Conservation (phyloP, 2,797 vertebrate genomes). For the Syndactyla subalaris region DNA sequence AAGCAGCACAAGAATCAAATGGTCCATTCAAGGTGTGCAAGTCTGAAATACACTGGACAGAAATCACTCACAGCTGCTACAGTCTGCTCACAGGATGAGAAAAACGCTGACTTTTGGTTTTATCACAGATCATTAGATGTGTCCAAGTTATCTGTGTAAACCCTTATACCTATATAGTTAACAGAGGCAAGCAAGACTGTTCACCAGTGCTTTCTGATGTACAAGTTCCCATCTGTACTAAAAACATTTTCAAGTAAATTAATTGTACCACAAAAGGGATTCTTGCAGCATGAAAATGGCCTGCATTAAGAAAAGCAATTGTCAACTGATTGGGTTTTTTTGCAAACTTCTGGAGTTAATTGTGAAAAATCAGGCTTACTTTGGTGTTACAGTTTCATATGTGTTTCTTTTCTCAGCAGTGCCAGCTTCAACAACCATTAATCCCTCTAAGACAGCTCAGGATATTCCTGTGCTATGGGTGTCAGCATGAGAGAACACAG, state of each 20-base stretch:
- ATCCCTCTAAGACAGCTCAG: neutral
- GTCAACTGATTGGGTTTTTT: neutral
- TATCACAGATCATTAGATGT: fast-evolving
- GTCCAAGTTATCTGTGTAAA: neutral
- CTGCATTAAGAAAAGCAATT: neutral
- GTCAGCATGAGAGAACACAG: neutral
- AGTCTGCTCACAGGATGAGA: neutral
- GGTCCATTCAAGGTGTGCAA: neutral
- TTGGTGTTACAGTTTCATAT: neutral
- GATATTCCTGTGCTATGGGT: neutral
- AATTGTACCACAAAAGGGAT: neutral
- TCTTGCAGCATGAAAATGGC: neutral
- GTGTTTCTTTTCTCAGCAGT: neutral
- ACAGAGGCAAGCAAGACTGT: neutral
- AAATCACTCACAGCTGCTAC: neutral
- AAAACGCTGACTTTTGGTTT: neutral
- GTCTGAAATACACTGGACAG: neutral
- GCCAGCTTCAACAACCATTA: neutral
- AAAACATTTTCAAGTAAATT: neutral
- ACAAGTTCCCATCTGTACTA: neutral
- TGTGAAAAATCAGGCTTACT: neutral
- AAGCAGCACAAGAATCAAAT: neutral
- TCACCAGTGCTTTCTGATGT: neutral
- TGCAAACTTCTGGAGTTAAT: neutral
- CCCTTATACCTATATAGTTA: neutral